Base-by-base conservation (phyloP, 2,888 invertebrate genomes). In the Tachystola acroxantha region DNA sequence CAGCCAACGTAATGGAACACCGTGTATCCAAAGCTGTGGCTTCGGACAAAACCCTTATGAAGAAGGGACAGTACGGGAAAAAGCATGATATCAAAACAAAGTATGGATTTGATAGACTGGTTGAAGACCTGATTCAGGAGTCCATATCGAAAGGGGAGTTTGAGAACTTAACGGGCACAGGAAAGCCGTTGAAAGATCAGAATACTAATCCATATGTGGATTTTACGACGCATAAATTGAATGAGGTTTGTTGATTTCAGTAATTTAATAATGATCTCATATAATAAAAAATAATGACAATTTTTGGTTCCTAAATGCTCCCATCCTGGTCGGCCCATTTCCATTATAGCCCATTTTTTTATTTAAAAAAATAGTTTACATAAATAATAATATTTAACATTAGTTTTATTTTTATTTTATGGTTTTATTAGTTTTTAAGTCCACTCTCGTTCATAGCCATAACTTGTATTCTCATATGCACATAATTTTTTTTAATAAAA, bases 61-160 rank as follows among this genome's bases (percentile, higher is more conserved):
- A 92, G 41, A 91, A 90, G 60, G 90, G 89, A 29, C 87, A 36
- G 3, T 89, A 91, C 16, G 77, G 86, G 36, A 86, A 86, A 34
- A 90, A 89, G 53, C 92, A 92, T 73, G 93, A 93, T 51, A 92
- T 92, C 11, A 93, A 94, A 82, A 94, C 94, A 0, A 93, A 93
- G 82, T 91, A 91, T 62, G 95, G 95, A 0, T 92, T 96, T 54
- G 96, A 97, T 46, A 90, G 96, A 36, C 79, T 97, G 0, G 96
- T 96, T 0, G 97, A 97, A 70, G 97, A 97, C 86, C 85, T 96
- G 42, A 97, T 97, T 47, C 95, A 95, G 57, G 96, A 96, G 64
- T 93, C 96, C 0, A 96, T 97, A 91, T 92, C 92, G 0, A 93
- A 92, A 69, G 97, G 97, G 0, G 95, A 97, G 59, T 97, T 97